Conservation (phyloP, 2,888 invertebrate species). For the Drosophila engyochracea region DNA sequence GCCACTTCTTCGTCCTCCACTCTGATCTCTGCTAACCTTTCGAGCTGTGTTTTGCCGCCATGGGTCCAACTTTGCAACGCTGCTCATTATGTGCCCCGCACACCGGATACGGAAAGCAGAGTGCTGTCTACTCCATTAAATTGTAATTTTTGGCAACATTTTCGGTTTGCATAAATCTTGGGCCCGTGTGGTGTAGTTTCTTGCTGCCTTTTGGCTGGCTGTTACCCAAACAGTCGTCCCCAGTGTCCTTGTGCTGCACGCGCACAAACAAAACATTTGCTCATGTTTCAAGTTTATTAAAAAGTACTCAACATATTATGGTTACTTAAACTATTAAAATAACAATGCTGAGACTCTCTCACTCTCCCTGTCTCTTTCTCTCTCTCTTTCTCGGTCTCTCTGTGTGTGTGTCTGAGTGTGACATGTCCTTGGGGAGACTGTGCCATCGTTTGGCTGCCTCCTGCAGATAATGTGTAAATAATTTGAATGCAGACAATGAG, state of each 20-base stretch:
- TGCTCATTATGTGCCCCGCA: constrained; percentile 77
- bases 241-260: constrained; percentile 58
- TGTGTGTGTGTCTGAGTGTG: constrained; percentile 26
- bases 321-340: constrained; percentile 81
- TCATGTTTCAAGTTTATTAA: constrained; percentile 80
- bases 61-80: constrained; percentile 52
- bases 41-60: constrained; percentile 40
- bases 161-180: constrained; percentile 81
- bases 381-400: constrained; percentile 22
- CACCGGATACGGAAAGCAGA: constrained; percentile 22
- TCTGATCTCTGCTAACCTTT: constrained; percentile 21
- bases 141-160: constrained; percentile 84
- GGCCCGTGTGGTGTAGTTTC: constrained; percentile 45
- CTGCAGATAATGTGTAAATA: constrained; percentile 72
- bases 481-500: constrained; percentile 64
- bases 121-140: constrained; percentile 79
- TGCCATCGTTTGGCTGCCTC: constrained; percentile 43
- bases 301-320: constrained; percentile 81
- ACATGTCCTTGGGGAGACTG: constrained; percentile 30
- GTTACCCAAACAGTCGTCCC: constrained; percentile 32
- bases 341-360: constrained; percentile 56
- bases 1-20: neutral
- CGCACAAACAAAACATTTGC: constrained; percentile 66
- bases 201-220: constrained; percentile 21
- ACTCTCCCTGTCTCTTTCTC: constrained; percentile 19